phyloP scores from a whole-genome alignment of 1,140 invertebrate species.

The Harlomillsia oculata region DNA sequence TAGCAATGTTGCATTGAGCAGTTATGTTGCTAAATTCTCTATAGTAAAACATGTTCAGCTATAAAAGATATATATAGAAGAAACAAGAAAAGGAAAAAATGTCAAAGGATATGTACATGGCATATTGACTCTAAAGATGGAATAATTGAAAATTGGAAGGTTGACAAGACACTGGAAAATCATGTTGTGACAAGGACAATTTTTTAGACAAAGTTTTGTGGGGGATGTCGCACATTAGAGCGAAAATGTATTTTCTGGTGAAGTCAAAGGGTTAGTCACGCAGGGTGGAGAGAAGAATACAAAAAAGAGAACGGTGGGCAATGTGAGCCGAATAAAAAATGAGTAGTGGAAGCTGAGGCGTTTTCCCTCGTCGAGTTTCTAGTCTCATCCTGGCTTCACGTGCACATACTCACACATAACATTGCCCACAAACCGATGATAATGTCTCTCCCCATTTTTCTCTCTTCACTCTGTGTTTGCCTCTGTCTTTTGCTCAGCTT shows the following conservation, averaged over 20 bases:
- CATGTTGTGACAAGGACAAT: background rate
- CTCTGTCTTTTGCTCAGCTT: conserved; percentile 24
- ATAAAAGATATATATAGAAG: no score
- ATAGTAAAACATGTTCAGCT: no score
- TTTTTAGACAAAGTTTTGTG: conserved; percentile 25
- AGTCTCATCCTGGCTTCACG: conserved; percentile 6
- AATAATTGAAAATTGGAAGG: conserved; percentile 28
- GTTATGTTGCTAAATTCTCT: no score
- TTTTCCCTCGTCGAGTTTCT: background rate
- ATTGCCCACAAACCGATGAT: conserved; percentile 10
- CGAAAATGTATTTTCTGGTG: conserved; percentile 30
- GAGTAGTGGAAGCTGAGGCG: conserved; percentile 1
- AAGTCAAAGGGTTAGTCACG: conserved; percentile 29
- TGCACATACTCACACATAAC: background rate
- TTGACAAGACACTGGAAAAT: conserved; percentile 2
- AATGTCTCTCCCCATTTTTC: conserved; percentile 13
- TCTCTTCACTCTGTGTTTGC: conserved; percentile 17
- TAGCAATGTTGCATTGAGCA: no score
- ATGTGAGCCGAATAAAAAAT: conserved; percentile 30
- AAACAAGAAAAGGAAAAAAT: no score
- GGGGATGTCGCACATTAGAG: conserved; percentile 25
- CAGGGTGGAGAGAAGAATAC: conserved; percentile 23
- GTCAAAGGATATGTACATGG: no score
- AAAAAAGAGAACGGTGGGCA: conserved; percentile 8
- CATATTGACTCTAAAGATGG: no score